Base-by-base conservation (phyloP, 2,113 vertebrate species). In the Corydoras sp. region DNA sequence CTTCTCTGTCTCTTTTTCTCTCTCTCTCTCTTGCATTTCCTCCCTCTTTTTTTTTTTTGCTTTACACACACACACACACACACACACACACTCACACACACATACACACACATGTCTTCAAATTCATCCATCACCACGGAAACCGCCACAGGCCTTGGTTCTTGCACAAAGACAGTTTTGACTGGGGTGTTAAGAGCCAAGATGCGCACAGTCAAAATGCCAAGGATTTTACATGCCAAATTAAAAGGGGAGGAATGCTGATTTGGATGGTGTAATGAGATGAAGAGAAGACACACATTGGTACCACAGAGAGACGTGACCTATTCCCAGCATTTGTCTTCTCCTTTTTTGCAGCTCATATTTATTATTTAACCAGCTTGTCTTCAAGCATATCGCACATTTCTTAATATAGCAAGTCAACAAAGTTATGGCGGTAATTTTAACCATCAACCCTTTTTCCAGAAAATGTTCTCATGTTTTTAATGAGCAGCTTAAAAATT, bases 191-290 rank as follows among this genome's bases (percentile, higher is more conserved):
- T 86, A 60, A 81, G 82, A 89, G 86, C 86, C 85, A 86, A 86
- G 83, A 89, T 86, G 82, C 82, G 81, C 79, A 81, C 83, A 88
- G 87, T 89, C 87, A 88, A 89, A 88, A 87, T 88, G 87, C 89
- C 85, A 83, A 82, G 81, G 84, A 85, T 85, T 88, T 86, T 79
- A 79, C 81, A 84, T 84, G 86, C 84, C 87, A 87, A 82, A 85
- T 84, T 76, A 85, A 83, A 88, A 84, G 82, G 80, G 85, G 75
- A 49, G 78, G 81, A 85, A 82, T 81, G 78, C 81, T 83, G 86
- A 86, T 87, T 84, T 87, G 85, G 78, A 78, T 43, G 65, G 53
- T 69, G 65, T 72, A 72, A 80, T 50, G 18, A 78, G 73, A 75
- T 68, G 61, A 71, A 69, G 54, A 61, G 61, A 71, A 69, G 75